phyloP scores from a whole-genome alignment of 2,888 invertebrate genomes.

The Eueremaeus valkanovi region DNA sequence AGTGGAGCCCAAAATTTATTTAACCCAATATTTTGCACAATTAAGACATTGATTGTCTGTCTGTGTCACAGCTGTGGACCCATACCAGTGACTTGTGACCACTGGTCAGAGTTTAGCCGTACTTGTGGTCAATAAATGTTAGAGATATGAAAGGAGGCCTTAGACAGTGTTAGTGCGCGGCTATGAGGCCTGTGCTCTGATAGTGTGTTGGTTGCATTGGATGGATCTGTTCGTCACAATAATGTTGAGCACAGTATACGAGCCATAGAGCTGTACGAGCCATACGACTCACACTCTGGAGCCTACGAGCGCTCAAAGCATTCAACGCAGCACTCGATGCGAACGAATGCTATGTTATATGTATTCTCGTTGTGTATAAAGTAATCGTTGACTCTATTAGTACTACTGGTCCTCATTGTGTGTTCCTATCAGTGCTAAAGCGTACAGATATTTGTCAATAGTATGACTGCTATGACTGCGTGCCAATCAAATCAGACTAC shows the following conservation, averaged over 20 bases:
- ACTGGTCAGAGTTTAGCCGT: too few species aligned
- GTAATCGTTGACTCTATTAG: background rate
- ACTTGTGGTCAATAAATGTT: background rate
- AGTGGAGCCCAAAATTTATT: background rate
- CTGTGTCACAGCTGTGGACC: too few species aligned
- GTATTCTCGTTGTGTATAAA: too few species aligned
- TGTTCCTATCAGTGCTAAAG: background rate
- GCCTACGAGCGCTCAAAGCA: background rate
- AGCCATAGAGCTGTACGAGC: background rate
- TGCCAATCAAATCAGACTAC: background rate
- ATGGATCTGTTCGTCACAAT: background rate
- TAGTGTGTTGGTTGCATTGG: background rate
- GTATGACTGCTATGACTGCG: constrained; percentile 3
- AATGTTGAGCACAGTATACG: background rate
- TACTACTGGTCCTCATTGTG: background rate
- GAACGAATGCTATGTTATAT: background rate
- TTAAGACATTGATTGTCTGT: too few species aligned
- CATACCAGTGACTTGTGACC: background rate
- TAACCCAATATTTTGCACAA: too few species aligned
- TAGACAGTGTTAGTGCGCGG: background rate
- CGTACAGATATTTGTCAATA: background rate
- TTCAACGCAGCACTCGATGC: background rate
- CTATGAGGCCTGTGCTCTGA: background rate
- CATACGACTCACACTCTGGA: too few species aligned
- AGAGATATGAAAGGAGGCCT: background rate